Conservation (phyloP, 1,140 invertebrate species). For the Apis laboriosa region DNA sequence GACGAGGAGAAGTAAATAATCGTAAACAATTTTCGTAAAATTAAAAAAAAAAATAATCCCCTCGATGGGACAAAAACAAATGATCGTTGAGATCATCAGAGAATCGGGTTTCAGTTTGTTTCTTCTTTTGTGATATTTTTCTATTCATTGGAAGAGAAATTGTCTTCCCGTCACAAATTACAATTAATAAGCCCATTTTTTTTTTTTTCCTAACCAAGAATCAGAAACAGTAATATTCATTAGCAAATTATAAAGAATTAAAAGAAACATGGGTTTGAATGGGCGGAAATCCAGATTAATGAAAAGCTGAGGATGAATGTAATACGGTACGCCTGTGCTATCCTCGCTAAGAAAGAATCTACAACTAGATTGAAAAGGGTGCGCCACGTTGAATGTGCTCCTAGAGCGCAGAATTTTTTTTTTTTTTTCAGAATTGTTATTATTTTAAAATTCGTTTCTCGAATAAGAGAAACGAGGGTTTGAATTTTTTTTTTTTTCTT, state of each 20-base stretch:
- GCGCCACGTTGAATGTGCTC: neutral
- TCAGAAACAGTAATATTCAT: neutral
- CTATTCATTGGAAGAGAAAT: no score
- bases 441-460: neutral
- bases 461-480: neutral
- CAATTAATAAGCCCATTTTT: neutral
- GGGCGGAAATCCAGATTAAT: constrained; percentile 9
- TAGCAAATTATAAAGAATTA: neutral
- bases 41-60: no score
- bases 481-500: neutral
- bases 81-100: no score
- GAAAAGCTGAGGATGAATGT: constrained; percentile 13
- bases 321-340: neutral
- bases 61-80: no score
- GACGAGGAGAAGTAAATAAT: no score
- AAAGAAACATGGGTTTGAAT: constrained; percentile 21
- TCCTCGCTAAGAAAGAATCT: neutral
- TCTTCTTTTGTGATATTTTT: no score
- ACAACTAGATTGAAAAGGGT: neutral
- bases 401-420: neutral
- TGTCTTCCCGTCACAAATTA: neutral
- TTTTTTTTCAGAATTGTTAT: no score
- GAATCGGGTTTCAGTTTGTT: no score
- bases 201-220: neutral
- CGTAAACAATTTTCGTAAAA: no score